Evolutionary conservation across 2,113 vertebrate species (phyloP).

Genomic region (Toxotes jaculatrix): DNA sequence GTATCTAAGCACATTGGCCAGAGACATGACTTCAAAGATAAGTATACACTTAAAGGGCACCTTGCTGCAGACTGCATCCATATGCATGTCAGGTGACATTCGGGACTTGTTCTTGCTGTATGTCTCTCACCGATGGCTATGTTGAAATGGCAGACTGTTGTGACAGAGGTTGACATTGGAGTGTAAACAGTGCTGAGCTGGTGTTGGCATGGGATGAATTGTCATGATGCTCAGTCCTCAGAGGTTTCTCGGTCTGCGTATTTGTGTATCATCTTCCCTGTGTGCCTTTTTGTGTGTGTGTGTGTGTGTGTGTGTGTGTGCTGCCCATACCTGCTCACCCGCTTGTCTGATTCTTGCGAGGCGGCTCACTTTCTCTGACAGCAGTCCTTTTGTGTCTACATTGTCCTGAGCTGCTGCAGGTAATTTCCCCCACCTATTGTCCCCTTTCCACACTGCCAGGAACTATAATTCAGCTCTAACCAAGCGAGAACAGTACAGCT

Average conservation of each 20-base stretch:
- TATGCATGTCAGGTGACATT: conserved; percentile 11
- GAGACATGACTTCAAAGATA: too few species aligned
- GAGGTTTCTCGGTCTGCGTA: background rate
- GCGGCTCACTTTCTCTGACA: conserved; percentile 46
- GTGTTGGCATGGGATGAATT: background rate
- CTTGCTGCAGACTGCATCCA: background rate
- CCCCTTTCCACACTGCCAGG: conserved; percentile 40
- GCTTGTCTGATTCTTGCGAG: conserved; percentile 1
- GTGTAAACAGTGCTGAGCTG: conserved; percentile 14
- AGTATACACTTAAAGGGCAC: too few species aligned
- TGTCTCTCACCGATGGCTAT: background rate
- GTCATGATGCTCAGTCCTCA: background rate
- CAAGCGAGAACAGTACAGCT: conserved; percentile 40
- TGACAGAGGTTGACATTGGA: conserved; percentile 17
- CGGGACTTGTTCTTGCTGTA: background rate
- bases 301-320: conserved; percentile 5
- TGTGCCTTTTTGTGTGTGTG: background rate
- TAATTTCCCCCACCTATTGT: conserved; percentile 61
- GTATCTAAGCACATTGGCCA: too few species aligned
- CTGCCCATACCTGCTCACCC: background rate
- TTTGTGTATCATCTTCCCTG: conserved; percentile 2
- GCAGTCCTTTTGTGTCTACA: conserved; percentile 46
- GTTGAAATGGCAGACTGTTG: conserved; percentile 12
- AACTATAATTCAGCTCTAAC: conserved; percentile 60
- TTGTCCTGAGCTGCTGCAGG: conserved; percentile 56